A percentile compares a stretch with the other conserved stretches of the same genome.
Conservation (phyloP, 64 coral and sea anemone species). For the Actinia tenebrosa region DNA sequence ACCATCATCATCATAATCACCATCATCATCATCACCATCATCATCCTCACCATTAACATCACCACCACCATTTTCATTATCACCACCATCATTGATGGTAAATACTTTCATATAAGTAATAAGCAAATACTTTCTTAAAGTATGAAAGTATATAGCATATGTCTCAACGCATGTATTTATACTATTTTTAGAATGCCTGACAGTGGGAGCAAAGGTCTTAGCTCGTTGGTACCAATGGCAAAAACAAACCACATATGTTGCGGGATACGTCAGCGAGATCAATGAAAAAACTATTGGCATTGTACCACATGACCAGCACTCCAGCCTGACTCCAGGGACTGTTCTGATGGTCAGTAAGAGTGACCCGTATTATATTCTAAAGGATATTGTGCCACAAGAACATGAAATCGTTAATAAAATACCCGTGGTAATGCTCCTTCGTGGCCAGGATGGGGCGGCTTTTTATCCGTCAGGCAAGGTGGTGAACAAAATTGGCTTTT, state of each 20-base stretch:
- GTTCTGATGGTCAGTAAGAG: background rate
- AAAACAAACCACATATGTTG: background rate
- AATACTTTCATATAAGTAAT: background rate
- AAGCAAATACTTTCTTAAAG: background rate
- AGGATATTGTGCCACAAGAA: background rate
- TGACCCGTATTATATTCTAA: background rate
- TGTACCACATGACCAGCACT: background rate
- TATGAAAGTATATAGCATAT: too few species aligned
- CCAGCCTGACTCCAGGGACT: background rate
- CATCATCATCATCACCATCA: background rate
- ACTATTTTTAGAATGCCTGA: constrained; percentile 31
- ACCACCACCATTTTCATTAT: too few species aligned
- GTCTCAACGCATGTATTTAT: too few species aligned
- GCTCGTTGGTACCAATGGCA: constrained; percentile 21
- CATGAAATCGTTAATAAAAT: background rate
- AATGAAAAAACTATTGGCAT: background rate
- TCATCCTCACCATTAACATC: too few species aligned
- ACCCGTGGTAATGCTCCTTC: background rate
- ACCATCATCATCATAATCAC: background rate
- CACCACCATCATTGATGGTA: background rate
- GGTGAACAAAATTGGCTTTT: background rate
- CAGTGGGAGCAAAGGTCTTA: constrained; percentile 26
- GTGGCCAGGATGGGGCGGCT: background rate
- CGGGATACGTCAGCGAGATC: constrained; percentile 1
- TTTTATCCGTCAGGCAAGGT: background rate